Evolutionary conservation across 2,113 vertebrate genomes (phyloP), one percentile per base, ranked within the genome.

Genomic region (Cathartes aura): DNA sequence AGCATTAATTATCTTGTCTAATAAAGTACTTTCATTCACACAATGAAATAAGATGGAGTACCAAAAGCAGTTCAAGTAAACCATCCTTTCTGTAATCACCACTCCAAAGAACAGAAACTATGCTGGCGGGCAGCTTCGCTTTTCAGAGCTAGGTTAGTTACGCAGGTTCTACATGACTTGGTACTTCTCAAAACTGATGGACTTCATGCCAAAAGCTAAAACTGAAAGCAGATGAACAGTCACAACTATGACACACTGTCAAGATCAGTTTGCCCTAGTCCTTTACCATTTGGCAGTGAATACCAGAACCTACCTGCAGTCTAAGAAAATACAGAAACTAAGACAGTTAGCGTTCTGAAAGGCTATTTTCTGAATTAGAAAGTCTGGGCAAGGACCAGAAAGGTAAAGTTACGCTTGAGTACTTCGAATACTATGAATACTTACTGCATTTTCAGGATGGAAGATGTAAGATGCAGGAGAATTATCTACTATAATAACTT

Each of bases 391-490:
- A n/a, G 30, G 78, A 43, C n/a, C 43, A 67, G 60, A 48, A 80
- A 32, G 38, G 30, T 4, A 15, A 52, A 72, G 40, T 22, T 29
- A 59, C 0, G 12, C 55, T 52, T 4, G 38, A 70, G 47, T 27
- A 34, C 29, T 70, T 43, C 0, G 1, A 74, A 32, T 26, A 32
- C 14, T 43, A 59, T 27, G 21, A 47, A 60, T 59, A 99, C 99
- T 98, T 97, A 99, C 99, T 95, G 99, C 99, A 62, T 99, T 99
- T 98, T 99, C 99, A 13, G 99, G 99, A 78, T 99, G 99, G 98
- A 99, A 99, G 98, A 99, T 99, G 97, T 99, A 99, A 36, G 99
- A 99, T 94, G 99, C 99, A 83, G 99, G 99, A 40, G 99, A 99
- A 97, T 99, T 99, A 98, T 99, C 99, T 47, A 99, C 98, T 56